These are phyloP conservation scores for Embidobia sp. DNA, from an alignment of 2,888 invertebrate species.

Conservation along the genomic window DNA sequence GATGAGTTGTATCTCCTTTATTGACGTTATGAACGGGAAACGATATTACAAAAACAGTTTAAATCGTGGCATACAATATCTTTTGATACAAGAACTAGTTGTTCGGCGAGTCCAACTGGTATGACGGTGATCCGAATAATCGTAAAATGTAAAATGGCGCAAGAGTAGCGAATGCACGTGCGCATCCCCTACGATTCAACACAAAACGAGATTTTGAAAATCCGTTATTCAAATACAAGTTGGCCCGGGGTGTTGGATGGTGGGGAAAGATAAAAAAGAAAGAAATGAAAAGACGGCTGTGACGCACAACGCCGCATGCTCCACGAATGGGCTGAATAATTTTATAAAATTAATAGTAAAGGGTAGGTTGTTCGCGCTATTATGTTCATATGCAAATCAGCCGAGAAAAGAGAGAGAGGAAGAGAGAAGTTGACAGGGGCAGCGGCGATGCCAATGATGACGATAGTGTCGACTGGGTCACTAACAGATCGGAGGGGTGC, in stretches of 20 bases:
- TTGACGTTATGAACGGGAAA: neutral
- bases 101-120: slow-evolving; percentile 29
- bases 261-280: slow-evolving; percentile 37
- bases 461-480: slow-evolving; percentile 60
- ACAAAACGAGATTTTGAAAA: slow-evolving; percentile 81
- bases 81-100: slow-evolving; percentile 31
- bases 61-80: slow-evolving; percentile 22
- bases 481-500: slow-evolving; percentile 61
- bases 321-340: slow-evolving; percentile 77
- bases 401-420: slow-evolving; percentile 48
- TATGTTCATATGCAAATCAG: slow-evolving; percentile 80
- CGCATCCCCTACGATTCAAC: slow-evolving; percentile 65
- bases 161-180: slow-evolving; percentile 45
- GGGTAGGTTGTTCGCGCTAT: slow-evolving; percentile 74
- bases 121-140: slow-evolving; percentile 40
- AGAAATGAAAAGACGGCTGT: slow-evolving; percentile 53
- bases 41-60: slow-evolving; percentile 4
- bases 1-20: no score
- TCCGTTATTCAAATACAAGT: slow-evolving; percentile 81
- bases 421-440: slow-evolving; percentile 59
- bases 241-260: slow-evolving; percentile 52
- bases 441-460: slow-evolving; percentile 52
- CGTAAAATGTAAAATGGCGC: slow-evolving; percentile 41
- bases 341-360: slow-evolving; percentile 81
- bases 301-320: slow-evolving; percentile 61